These are phyloP conservation scores for Leptinotarsa lineolata DNA, from an alignment of 1,140 invertebrate genomes.

Conservation along the genomic window DNA sequence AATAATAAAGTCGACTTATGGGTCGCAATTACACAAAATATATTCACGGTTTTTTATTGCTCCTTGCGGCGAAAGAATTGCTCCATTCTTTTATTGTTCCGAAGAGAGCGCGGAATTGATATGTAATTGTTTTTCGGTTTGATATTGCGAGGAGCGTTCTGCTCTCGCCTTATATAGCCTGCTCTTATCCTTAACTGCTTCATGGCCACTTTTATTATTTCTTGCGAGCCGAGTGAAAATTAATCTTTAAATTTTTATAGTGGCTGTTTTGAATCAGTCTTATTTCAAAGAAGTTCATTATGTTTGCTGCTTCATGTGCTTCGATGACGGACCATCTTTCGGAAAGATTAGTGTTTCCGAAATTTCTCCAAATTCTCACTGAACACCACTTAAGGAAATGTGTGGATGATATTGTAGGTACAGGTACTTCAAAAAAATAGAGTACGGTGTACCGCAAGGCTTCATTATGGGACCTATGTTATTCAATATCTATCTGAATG, in stretches of 20 bases:
- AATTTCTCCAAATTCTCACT: too few relatives aligned
- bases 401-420: too few relatives aligned
- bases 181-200: background rate
- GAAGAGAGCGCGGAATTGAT: slow-evolving; percentile 49
- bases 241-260: slow-evolving; percentile 24
- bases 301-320: background rate
- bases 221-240: slow-evolving; percentile 25
- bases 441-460: too few relatives aligned
- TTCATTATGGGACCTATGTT: too few relatives aligned
- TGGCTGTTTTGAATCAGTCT: slow-evolving; percentile 10
- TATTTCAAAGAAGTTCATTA: background rate
- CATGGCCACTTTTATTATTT: slow-evolving; percentile 20
- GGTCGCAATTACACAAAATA: slow-evolving; percentile 56
- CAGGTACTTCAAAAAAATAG: too few relatives aligned
- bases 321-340: too few relatives aligned
- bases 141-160: slow-evolving; percentile 24
- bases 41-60: slow-evolving; percentile 56
- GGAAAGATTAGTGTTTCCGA: too few relatives aligned
- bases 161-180: background rate
- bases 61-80: slow-evolving; percentile 55
- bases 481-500: too few relatives aligned
- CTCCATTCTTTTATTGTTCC: slow-evolving; percentile 55
- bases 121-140: slow-evolving; percentile 54
- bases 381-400: too few relatives aligned
- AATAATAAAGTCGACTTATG: slow-evolving; percentile 56